Evolutionary conservation across 2,113 vertebrate genomes (phyloP).

Genomic region (Chiloscyllium plagiosum): DNA sequence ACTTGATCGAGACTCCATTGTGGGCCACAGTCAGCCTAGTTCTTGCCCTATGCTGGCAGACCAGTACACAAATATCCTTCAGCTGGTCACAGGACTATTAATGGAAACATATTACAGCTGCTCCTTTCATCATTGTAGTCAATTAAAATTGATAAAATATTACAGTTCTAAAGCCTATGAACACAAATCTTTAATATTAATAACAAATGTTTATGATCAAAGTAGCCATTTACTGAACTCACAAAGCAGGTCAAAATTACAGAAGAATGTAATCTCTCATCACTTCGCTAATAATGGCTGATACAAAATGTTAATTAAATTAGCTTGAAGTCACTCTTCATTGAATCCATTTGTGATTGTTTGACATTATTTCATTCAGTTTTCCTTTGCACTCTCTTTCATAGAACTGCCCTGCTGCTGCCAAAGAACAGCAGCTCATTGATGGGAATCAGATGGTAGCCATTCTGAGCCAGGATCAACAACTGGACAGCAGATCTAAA

Average conservation of each 20-base stretch:
- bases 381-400: background rate
- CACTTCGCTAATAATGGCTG: background rate
- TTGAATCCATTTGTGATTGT: background rate
- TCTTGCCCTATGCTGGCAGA: constrained; percentile 7
- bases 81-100: constrained; percentile 17
- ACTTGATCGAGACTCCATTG: constrained; percentile 2
- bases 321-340: background rate
- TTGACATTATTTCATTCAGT: background rate
- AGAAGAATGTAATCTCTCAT: background rate
- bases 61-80: background rate
- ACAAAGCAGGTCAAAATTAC: background rate
- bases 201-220: background rate
- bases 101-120: constrained; percentile 12
- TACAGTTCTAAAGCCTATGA: background rate
- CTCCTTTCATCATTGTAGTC: background rate
- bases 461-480: background rate
- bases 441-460: background rate
- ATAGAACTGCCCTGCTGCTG: background rate
- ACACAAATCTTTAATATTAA: background rate
- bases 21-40: background rate
- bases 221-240: background rate
- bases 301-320: background rate
- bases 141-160: background rate
- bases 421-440: background rate
- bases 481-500: background rate